phyloP scores from a whole-genome alignment of 1,140 invertebrate genomes.

The Drosophila pruinosa region DNA sequence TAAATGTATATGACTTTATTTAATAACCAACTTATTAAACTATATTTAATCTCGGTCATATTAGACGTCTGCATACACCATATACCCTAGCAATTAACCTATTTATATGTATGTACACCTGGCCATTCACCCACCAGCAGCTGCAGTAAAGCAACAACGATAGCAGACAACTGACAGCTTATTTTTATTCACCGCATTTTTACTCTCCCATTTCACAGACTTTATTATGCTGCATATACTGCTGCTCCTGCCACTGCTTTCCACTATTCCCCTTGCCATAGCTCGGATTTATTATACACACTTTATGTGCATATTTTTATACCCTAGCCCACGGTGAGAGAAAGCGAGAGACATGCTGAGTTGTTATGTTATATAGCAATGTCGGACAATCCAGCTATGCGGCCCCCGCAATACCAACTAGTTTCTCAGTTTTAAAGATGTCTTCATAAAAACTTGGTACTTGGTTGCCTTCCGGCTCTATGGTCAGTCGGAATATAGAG shows the following conservation, averaged over 20 bases:
- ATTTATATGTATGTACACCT: constrained; percentile 18
- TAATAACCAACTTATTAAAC: no score
- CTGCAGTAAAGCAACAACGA: background rate
- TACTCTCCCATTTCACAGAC: constrained; percentile 39
- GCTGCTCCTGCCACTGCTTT: background rate
- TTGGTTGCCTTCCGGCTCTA: background rate
- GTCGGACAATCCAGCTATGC: background rate
- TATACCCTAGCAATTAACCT: constrained; percentile 14
- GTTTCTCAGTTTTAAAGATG: background rate
- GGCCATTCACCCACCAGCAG: constrained; percentile 25
- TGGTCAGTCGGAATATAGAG: background rate
- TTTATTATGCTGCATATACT: constrained; percentile 38
- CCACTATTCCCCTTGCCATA: background rate
- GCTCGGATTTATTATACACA: constrained; percentile 62
- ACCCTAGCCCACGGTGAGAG: constrained; percentile 1
- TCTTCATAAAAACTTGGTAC: background rate
- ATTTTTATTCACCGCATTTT: constrained; percentile 51
- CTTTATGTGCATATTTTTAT: constrained; percentile 79
- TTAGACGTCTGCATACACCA: background rate
- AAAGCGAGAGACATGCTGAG: background rate
- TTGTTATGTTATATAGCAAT: background rate
- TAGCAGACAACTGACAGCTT: constrained; percentile 39
- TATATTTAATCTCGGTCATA: no score
- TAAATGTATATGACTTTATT: no score
- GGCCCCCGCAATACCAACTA: background rate